Conservation (phyloP, 2,888 invertebrate genomes). For the Leucozona laternaria region DNA sequence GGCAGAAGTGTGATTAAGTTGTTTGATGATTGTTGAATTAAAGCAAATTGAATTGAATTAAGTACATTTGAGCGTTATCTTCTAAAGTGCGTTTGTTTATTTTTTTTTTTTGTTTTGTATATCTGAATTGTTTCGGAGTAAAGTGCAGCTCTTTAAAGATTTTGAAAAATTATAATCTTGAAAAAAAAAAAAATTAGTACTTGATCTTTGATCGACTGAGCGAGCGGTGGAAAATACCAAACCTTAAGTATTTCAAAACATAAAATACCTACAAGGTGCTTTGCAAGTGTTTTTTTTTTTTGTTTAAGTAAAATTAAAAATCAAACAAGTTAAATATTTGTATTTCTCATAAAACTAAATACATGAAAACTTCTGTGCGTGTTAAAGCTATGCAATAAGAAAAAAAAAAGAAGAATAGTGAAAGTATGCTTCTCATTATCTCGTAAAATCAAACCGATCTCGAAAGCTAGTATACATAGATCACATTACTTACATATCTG, state of each 20-base stretch:
- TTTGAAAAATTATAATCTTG: constrained; percentile 1
- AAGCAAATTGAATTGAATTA: constrained; percentile 30
- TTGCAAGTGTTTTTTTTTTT: not conserved
- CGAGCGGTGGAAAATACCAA: not conserved
- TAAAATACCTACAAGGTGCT: not conserved
- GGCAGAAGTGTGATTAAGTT: constrained; percentile 30
- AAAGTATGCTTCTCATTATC: constrained; percentile 47
- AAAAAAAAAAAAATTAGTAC: constrained; percentile 21
- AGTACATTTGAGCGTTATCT: not conserved
- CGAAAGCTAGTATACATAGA: not conserved
- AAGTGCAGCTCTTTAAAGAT: not conserved
- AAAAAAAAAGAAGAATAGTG: constrained; percentile 34
- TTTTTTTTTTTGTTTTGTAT: not conserved
- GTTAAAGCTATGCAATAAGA: not conserved
- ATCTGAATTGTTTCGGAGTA: not conserved
- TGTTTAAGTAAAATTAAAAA: not conserved
- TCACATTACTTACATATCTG: constrained; percentile 5
- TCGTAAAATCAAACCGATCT: not conserved
- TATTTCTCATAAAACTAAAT: constrained; percentile 17
- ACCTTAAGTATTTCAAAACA: not conserved
- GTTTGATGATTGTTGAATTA: constrained; percentile 22
- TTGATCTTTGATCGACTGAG: constrained; percentile 54
- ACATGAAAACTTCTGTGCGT: constrained; percentile 1
- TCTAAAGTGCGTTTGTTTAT: constrained; percentile 17
- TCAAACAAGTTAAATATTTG: not conserved